Conservation (phyloP, 2,888 invertebrate genomes). For the Acanthosepion esculentum region DNA sequence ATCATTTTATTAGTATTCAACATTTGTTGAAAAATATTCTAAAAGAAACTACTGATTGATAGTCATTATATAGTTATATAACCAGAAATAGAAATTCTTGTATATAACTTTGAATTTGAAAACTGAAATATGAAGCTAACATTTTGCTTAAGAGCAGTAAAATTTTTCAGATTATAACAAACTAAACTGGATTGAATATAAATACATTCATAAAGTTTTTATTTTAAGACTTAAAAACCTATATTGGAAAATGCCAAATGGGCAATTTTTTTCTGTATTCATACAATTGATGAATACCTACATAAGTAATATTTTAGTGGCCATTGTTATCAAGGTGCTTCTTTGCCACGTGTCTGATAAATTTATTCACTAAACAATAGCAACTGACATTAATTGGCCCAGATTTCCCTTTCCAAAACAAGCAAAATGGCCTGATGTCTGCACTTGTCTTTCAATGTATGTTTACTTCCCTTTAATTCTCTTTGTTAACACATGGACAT, state of each 20-base stretch:
- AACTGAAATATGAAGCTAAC: not conserved
- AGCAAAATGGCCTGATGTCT: not conserved
- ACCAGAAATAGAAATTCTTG: too few species aligned
- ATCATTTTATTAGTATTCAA: too few species aligned
- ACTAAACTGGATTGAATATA: not conserved
- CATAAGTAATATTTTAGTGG: not conserved
- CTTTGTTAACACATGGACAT: not conserved
- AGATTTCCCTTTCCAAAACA: not conserved
- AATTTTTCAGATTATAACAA: not conserved
- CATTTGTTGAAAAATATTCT: too few species aligned
- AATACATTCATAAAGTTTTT: not conserved
- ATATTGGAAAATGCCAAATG: too few species aligned
- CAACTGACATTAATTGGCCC: not conserved
- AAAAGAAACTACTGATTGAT: too few species aligned
- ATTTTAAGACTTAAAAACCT: not conserved
- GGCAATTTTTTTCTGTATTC: not conserved
- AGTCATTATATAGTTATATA: too few species aligned
- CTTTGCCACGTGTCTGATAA: not conserved
- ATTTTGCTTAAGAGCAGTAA: not conserved
- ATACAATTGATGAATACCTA: not conserved
- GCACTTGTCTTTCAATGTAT: not conserved
- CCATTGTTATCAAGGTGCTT: not conserved
- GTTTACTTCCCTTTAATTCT: not conserved
- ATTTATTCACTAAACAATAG: not conserved
- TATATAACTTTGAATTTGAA: too few species aligned